Evolutionary conservation across 2,888 invertebrate species (phyloP).

Genomic region (Xestobium rufovillosum): DNA sequence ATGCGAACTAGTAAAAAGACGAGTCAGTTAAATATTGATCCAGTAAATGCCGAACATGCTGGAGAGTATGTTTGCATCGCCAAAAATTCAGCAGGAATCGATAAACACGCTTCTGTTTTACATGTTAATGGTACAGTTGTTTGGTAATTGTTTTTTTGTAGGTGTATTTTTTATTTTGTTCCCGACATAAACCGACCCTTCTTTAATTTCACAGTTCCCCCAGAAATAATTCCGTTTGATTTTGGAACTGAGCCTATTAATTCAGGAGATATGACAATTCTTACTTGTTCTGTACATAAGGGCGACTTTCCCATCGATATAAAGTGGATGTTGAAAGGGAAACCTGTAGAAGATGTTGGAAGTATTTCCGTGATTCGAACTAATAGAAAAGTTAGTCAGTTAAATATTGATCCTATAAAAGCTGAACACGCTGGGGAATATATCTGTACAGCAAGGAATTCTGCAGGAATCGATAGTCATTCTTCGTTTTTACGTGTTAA

Average conservation of each 20-base stretch:
- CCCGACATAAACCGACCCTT: too few relatives aligned
- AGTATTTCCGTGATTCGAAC: slow-evolving; percentile 51
- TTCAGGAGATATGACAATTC: slow-evolving; percentile 65
- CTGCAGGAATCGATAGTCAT: slow-evolving; percentile 48
- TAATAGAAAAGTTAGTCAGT: slow-evolving; percentile 55
- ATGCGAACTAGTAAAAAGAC: slow-evolving; percentile 44
- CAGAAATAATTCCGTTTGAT: slow-evolving; percentile 61
- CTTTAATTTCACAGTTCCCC: slow-evolving; percentile 57
- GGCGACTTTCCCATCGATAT: slow-evolving; percentile 73
- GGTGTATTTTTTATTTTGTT: too few relatives aligned
- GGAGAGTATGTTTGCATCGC: slow-evolving; percentile 50
- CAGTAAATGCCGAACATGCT: slow-evolving; percentile 45
- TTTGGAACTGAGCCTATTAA: slow-evolving; percentile 64
- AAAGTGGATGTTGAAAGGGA: slow-evolving; percentile 56
- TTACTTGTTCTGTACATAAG: slow-evolving; percentile 64
- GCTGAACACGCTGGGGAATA: slow-evolving; percentile 56
- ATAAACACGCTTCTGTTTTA: slow-evolving; percentile 45
- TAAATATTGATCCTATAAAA: slow-evolving; percentile 55
- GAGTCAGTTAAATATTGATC: slow-evolving; percentile 48
- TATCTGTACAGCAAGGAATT: slow-evolving; percentile 54
- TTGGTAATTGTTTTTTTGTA: too few relatives aligned
- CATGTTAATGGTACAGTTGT: slow-evolving; percentile 47
- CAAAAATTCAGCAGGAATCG: slow-evolving; percentile 46
- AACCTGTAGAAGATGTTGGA: slow-evolving; percentile 42
- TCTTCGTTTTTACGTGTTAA: slow-evolving; percentile 21